These are phyloP conservation scores for Vanessa tameamea DNA, from an alignment of 1,140 invertebrate species.

Conservation along the genomic window DNA sequence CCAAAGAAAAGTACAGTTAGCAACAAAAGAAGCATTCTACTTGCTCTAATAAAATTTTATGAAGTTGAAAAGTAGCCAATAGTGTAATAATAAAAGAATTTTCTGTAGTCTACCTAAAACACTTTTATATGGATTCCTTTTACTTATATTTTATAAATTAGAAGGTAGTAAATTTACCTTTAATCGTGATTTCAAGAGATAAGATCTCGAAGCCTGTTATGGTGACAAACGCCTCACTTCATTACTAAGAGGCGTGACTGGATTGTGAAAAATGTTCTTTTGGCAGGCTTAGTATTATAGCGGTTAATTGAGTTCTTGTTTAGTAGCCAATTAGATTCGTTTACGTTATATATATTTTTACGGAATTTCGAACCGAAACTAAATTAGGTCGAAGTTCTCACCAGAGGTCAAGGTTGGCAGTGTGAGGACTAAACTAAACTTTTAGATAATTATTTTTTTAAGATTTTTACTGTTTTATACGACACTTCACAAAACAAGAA, in stretches of 20 bases:
- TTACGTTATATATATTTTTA: conserved; percentile 6
- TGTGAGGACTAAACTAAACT: too few species aligned
- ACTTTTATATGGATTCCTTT: conserved; percentile 37
- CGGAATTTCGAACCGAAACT: neutral
- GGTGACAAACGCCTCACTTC: conserved; percentile 66
- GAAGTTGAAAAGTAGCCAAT: conserved; percentile 36
- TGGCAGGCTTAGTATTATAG: conserved; percentile 34
- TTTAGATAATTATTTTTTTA: too few species aligned
- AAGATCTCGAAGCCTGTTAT: conserved; percentile 55
- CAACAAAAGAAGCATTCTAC: conserved; percentile 37
- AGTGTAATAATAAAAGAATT: conserved; percentile 26
- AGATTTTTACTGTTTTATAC: too few species aligned
- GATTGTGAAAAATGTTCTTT: conserved; percentile 57
- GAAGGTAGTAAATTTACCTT: conserved; percentile 54
- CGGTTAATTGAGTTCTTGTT: conserved; percentile 33
- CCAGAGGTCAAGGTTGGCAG: neutral
- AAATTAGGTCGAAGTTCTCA: neutral
- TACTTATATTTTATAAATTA: conserved; percentile 1
- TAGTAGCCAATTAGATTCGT: conserved; percentile 11
- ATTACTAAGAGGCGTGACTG: conserved; percentile 58
- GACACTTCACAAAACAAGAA: too few species aligned
- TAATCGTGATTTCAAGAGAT: conserved; percentile 58
- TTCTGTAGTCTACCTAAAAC: neutral
- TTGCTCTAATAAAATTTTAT: conserved; percentile 42
- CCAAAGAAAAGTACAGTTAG: conserved; percentile 34